Conservation (phyloP, 2,113 vertebrate species). For the Colaptes auratus region DNA sequence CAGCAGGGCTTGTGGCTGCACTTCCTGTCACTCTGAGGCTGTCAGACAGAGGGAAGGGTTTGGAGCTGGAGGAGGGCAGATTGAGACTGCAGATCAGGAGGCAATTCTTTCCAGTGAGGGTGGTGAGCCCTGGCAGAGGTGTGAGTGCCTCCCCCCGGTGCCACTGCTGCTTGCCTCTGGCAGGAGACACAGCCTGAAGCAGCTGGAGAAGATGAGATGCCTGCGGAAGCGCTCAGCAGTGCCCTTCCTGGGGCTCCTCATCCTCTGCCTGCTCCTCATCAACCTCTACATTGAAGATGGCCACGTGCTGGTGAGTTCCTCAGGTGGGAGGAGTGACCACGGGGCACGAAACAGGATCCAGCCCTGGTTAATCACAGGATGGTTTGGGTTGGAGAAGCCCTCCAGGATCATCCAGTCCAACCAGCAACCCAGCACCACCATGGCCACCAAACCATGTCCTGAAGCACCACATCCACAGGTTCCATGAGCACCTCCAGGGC, state of each 20-base stretch:
- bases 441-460: no score
- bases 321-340: not conserved
- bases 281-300: constrained; percentile 97
- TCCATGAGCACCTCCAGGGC: no score
- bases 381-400: no score
- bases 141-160: constrained; percentile 54
- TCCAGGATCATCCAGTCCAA: no score
- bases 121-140: no score
- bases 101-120: no score
- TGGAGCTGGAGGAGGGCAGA: no score
- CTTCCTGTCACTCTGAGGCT: not conserved
- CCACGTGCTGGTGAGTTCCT: constrained; percentile 90
- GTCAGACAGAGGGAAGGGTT: not conserved
- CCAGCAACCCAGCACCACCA: no score
- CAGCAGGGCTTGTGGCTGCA: not conserved
- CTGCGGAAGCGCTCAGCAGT: constrained; percentile 93
- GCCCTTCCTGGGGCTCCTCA: constrained; percentile 92
- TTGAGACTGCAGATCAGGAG: no score
- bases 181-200: constrained; percentile 85
- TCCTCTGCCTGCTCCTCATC: constrained; percentile 93
- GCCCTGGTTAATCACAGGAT: not conserved
- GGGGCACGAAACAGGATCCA: not conserved
- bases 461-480: no score
- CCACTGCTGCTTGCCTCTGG: constrained; percentile 50
- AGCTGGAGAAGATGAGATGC: constrained; percentile 97